Base-by-base conservation (phyloP, 2,113 vertebrate species). In the Pollachius pollachius region DNA sequence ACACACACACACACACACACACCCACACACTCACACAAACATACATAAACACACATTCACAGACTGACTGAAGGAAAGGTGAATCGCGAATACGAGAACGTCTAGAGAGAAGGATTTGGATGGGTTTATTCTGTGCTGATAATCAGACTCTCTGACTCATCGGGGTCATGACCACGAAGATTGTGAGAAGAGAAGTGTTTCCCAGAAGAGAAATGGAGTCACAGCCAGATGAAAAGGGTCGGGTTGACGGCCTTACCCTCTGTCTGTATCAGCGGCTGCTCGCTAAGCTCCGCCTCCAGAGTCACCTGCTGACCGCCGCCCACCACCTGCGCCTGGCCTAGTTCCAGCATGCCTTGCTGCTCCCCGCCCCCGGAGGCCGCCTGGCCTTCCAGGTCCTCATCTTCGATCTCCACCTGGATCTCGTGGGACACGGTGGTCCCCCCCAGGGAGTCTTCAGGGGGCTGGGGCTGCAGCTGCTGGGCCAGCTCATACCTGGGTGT, bases 401-500 rank as follows among this genome's bases (percentile, higher is more conserved):
- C 91, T 71, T 94, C 94, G 21, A 96, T 93, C 82, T 95, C 94
- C 70, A 94, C 94, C 68, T 96, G 95, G 80, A 96, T 90, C 61
- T 95, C 93, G 8, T 95, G 90, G n/a, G 92, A 77, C 65, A 94
- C 94, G 1, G 85, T 64, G 34, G 90, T 89, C 52, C 90, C 92
- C 71, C 91, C 94, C 72, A 92, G 65, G 52, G 92, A 82, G 73
- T 94, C 94, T 0, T 94, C 95, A 73, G 93, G 34, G 0, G 95
- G 91, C 73, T 94, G 94, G 66, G 96, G 95, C 73, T 97, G 96
- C 18, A 98, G 92, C 85, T 99, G 97, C 79, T 98, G 97, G 21
- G 95, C 96, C 66, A 99, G 91, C 84, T 99, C 97, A 0, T 97
- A 99, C 70, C 97, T 99, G 73, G 52, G 68, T 3, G 34, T 66